Evolutionary conservation across 2,113 vertebrate species (phyloP).

Genomic region (Cromileptes altivelis): DNA sequence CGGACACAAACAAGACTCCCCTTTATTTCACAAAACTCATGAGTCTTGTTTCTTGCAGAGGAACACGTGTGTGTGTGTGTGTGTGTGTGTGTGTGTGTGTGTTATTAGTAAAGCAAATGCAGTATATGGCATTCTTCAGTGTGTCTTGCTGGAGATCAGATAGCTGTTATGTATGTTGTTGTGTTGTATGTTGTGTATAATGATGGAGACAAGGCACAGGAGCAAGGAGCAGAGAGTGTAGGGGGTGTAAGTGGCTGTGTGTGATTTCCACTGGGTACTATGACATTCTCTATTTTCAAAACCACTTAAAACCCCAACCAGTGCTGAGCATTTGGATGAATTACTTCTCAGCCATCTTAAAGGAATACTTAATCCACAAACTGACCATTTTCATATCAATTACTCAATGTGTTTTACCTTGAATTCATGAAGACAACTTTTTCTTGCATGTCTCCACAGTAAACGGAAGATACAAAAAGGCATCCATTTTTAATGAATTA

Average conservation of each 20-base stretch:
- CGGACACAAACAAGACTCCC: neutral
- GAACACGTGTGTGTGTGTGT: neutral
- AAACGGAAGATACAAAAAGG: too few species aligned
- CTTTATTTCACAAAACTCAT: slow-evolving; percentile 9
- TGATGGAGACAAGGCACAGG: neutral
- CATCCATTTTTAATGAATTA: too few species aligned
- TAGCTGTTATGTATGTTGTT: neutral
- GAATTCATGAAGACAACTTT: too few species aligned
- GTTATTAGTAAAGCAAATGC: neutral
- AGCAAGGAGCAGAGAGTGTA: neutral
- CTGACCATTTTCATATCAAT: too few species aligned
- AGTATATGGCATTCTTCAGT: neutral
- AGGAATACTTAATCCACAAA: too few species aligned
- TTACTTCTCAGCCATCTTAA: neutral
- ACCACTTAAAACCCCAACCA: neutral
- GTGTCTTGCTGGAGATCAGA: slow-evolving; percentile 3
- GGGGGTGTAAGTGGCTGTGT: neutral
- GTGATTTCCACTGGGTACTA: neutral
- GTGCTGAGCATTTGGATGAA: too few species aligned
- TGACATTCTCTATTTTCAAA: neutral
- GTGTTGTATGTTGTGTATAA: slow-evolving; percentile 1
- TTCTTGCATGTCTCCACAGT: too few species aligned
- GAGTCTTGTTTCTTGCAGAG: neutral
- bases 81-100: neutral
- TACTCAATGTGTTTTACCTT: too few species aligned